Percentiles rank a stretch among this genome's conserved stretches.
phyloP scores from a whole-genome alignment of 37 sponge, comb jelly and placozoan species.

The Oscarella lobularis region DNA sequence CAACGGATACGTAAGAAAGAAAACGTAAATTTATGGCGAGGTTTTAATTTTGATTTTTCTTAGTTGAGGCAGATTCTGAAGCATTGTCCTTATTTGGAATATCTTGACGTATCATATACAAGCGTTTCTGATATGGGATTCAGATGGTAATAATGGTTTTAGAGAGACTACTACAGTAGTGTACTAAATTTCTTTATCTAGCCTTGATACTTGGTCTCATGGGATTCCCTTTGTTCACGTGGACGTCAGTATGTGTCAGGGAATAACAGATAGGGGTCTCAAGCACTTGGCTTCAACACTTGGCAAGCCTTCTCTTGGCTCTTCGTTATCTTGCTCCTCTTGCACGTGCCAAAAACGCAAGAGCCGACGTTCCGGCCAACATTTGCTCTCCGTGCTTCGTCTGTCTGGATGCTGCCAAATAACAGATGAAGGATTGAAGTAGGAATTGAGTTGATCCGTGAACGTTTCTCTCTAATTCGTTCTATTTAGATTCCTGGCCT shows the following conservation, averaged over 20 bases:
- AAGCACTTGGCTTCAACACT: background rate
- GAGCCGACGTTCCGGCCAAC: no score
- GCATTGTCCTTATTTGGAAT: slow-evolving; percentile 48
- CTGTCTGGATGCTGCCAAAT: slow-evolving; percentile 60
- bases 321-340: no score
- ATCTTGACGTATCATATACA: slow-evolving; percentile 64
- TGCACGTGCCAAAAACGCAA: no score
- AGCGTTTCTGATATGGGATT: slow-evolving; percentile 62
- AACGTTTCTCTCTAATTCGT: background rate
- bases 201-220: no score
- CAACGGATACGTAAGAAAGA: slow-evolving; percentile 49
- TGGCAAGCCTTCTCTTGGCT: no score
- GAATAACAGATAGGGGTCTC: background rate
- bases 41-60: background rate
- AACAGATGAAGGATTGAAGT: slow-evolving; percentile 68
- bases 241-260: background rate
- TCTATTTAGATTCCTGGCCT: slow-evolving; percentile 12
- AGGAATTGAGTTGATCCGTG: background rate
- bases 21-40: no score
- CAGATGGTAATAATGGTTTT: no score
- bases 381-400: slow-evolving; percentile 28
- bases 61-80: slow-evolving; percentile 46
- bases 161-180: no score
- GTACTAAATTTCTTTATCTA: no score
- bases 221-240: slow-evolving; percentile 47